These are phyloP conservation scores for Butorides virescens DNA, from an alignment of 2,113 vertebrate genomes.

Conservation along the genomic window DNA sequence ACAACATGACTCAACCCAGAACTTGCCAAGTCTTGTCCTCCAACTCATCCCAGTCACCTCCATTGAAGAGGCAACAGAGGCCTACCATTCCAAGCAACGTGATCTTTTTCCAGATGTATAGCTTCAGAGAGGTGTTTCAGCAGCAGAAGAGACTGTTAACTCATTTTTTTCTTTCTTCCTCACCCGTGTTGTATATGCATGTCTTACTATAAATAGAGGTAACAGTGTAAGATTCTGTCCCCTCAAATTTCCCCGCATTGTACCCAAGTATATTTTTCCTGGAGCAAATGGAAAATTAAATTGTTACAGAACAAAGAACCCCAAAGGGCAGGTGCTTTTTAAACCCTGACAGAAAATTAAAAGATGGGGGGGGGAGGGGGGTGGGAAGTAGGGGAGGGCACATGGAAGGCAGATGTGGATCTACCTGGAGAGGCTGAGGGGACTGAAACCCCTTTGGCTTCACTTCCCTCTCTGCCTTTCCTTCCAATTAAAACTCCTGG, in stretches of 20 bases:
- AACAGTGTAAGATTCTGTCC: background rate
- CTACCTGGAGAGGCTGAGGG: background rate
- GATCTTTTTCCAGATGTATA: slow-evolving; percentile 8
- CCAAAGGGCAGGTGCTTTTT: background rate
- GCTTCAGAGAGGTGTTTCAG: slow-evolving; percentile 8
- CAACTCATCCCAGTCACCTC: background rate
- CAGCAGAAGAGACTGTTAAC: slow-evolving; percentile 24
- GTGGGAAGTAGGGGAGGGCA: background rate
- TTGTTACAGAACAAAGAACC: background rate
- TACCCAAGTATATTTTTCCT: background rate
- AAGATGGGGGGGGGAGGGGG: background rate
- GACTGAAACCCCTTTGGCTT: background rate
- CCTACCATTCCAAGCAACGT: background rate
- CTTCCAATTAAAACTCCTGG: background rate
- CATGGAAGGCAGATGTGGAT: slow-evolving; percentile 7
- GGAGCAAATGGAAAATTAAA: background rate
- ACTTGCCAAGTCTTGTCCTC: background rate
- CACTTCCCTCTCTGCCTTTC: background rate
- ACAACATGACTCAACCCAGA: slow-evolving; percentile 3
- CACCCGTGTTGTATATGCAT: background rate
- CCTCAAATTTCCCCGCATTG: background rate
- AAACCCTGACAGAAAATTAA: background rate
- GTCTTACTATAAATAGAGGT: background rate
- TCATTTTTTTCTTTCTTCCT: background rate
- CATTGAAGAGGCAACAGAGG: background rate